Evolutionary conservation across 2,888 invertebrate species (phyloP).

Genomic region (Rhodophaea formosa): DNA sequence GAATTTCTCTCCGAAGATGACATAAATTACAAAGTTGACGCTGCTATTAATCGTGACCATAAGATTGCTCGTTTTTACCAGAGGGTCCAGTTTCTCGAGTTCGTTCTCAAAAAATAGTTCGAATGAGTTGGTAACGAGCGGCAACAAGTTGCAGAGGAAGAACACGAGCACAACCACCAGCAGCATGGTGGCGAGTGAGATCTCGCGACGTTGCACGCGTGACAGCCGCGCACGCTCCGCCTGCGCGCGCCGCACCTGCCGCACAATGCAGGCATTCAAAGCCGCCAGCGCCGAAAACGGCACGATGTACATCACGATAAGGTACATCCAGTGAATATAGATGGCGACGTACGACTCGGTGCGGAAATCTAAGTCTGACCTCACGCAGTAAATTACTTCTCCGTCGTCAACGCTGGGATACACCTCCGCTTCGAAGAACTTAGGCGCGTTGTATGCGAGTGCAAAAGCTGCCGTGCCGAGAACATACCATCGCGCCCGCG

Average conservation of each 20-base stretch:
- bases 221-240: conserved; percentile 94
- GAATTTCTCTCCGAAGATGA: conserved; percentile 98
- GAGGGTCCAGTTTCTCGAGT: conserved; percentile 78
- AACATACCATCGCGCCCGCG: conserved; percentile 92
- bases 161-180: conserved; percentile 97
- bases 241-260: conserved; percentile 94
- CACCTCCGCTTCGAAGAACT: conserved; percentile 86
- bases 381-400: conserved; percentile 85
- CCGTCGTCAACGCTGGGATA: conserved; percentile 66
- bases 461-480: conserved; percentile 90
- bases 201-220: conserved; percentile 94
- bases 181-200: conserved; percentile 96
- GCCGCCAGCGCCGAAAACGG: conserved; percentile 94
- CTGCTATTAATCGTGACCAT: conserved; percentile 98
- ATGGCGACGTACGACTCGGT: conserved; percentile 89
- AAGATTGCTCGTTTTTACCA: conserved; percentile 92
- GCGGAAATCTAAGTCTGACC: conserved; percentile 84
- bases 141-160: conserved; percentile 94
- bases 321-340: conserved; percentile 97
- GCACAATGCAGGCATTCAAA: conserved; percentile 94
- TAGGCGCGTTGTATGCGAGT: conserved; percentile 91
- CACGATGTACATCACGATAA: conserved; percentile 95
- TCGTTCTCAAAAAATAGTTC: conserved; percentile 85
- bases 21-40: conserved; percentile 98
- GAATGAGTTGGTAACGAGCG: conserved; percentile 91